Base-by-base conservation (phyloP, 2,113 vertebrate genomes). In the Nettapus auritus region DNA sequence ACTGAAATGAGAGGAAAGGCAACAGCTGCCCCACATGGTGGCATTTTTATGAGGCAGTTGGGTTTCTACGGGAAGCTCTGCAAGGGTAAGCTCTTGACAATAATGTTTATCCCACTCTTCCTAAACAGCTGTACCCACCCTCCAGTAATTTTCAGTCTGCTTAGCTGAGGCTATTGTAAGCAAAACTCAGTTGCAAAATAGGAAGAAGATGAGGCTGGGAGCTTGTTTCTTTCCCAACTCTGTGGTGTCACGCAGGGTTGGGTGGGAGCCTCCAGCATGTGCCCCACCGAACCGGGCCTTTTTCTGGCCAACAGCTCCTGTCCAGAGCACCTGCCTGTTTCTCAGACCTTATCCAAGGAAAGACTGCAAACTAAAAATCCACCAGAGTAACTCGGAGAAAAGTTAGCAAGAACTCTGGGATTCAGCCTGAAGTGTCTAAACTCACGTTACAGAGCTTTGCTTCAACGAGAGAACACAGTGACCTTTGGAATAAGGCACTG, bases 381-480 rank as follows among this genome's bases (percentile, higher is more conserved):
- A 76, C 17, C 36, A 8, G 38, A 86, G 33, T 67, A 86, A 82
- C 71, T 78, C 4, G 1, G 46, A 48, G 19, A n/a, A 69, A 94
- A 87, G 46, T 44, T 89, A 96, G 44, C 55, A 77, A 86, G 48
- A 80, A 63, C 28, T 42, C 62, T 75, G 75, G 66, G 82, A 36
- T 68, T 94, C 84, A 92, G 69, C 48, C 36, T 78, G 3, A 86
- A 92, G 86, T 80, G 62, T 70, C 86, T 88, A 50, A 80, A 78
- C 15, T 94, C 68, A 85, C 48, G 25, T 89, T 92, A 80, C 15
- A 78, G 66, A 93, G 76, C 64, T 90, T 89, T 77, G 67, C 64
- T 93, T 92, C 88, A 68, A 46, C 1, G 9, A 91, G 50, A 82
- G 93, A 96, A 86, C 96, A 84, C 92, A 82, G 86, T 95, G 90